phyloP scores from a whole-genome alignment of 2,797 vertebrate genomes.

The Liasis olivaceus region DNA sequence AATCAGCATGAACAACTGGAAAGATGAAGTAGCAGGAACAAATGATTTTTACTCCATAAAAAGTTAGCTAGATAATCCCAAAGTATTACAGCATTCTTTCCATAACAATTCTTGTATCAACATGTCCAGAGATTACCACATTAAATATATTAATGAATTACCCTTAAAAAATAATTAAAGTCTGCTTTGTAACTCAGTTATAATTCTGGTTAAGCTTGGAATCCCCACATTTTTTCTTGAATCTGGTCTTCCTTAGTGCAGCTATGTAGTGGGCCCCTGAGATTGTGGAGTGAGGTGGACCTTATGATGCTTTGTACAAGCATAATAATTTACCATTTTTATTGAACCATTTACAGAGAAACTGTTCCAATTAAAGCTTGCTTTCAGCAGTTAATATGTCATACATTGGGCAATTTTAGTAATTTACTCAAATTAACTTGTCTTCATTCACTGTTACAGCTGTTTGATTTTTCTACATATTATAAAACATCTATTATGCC shows the following conservation, averaged over 20 bases:
- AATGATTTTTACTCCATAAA: neutral
- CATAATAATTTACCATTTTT: slow-evolving; percentile 14
- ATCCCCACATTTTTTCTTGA: neutral
- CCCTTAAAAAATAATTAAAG: neutral
- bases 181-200: neutral
- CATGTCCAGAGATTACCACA: neutral
- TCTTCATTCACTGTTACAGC: slow-evolving; percentile 1
- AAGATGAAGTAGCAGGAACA: neutral
- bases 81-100: neutral
- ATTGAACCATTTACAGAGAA: slow-evolving; percentile 27
- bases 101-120: neutral
- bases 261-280: neutral
- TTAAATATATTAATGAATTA: neutral
- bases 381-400: slow-evolving; percentile 24
- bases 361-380: slow-evolving; percentile 6
- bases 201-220: neutral
- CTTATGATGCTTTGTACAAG: neutral
- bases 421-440: slow-evolving; percentile 37
- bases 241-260: neutral
- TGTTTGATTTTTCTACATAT: slow-evolving; percentile 12
- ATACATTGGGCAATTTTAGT: slow-evolving; percentile 23
- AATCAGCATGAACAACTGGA: neutral
- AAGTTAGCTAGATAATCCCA: neutral
- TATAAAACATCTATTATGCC: slow-evolving; percentile 15
- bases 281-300: neutral